A percentile compares a stretch with the other conserved stretches of the same genome.
These are phyloP conservation scores for Anthoscopus minutus DNA, from an alignment of 2,113 vertebrate species.

Conservation along the genomic window DNA sequence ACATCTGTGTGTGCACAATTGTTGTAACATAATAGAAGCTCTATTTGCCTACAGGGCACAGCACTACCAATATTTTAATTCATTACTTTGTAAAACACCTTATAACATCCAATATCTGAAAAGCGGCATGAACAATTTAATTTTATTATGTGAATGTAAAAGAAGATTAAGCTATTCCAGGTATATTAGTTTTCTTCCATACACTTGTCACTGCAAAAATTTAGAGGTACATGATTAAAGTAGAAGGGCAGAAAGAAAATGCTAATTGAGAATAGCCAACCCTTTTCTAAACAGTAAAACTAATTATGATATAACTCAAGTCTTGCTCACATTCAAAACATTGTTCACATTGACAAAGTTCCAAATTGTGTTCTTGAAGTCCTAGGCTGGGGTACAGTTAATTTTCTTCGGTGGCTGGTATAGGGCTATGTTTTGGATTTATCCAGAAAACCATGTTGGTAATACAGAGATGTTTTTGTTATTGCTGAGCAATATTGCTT, in stretches of 20 bases:
- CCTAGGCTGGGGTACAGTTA: neutral
- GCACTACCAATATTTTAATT: neutral
- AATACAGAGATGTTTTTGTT: neutral
- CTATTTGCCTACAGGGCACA: conserved; percentile 4
- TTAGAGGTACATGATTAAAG: neutral
- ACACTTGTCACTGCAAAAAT: neutral
- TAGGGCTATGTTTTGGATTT: neutral
- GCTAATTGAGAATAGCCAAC: neutral
- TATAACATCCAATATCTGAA: neutral
- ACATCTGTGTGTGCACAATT: neutral
- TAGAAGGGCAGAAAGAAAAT: neutral
- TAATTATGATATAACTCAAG: neutral
- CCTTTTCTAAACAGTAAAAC: neutral
- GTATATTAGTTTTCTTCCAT: neutral
- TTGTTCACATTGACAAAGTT: neutral
- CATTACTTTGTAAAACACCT: neutral
- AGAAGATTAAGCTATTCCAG: neutral
- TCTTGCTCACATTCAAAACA: neutral
- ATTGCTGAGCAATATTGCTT: neutral
- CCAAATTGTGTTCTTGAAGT: neutral
- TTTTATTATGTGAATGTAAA: neutral
- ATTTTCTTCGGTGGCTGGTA: neutral
- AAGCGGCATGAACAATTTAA: neutral
- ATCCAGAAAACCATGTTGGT: neutral
- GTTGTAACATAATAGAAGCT: neutral